Evolutionary conservation across 2,113 vertebrate species (phyloP).

Genomic region (Indicator indicator): DNA sequence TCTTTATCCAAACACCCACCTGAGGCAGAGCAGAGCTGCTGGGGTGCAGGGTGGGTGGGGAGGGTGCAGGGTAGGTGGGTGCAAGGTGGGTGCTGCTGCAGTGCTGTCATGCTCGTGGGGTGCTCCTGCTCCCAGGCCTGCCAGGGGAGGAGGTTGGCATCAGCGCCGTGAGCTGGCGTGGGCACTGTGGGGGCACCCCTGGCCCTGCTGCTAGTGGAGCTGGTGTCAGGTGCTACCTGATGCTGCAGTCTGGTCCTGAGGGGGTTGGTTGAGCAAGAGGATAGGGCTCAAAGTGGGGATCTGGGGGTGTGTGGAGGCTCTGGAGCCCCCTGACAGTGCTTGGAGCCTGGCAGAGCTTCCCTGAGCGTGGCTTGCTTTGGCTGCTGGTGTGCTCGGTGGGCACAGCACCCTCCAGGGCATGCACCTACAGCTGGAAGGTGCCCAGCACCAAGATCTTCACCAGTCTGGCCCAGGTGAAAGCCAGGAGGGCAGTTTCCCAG

Average conservation of each 20-base stretch:
- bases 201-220: background rate
- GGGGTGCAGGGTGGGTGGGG: background rate
- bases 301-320: too few relatives aligned
- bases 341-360: background rate
- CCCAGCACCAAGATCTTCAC: background rate
- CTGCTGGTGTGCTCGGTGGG: accelerated
- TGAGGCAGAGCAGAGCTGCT: background rate
- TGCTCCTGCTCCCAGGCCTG: background rate
- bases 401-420: background rate
- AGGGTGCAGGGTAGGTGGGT: too few relatives aligned
- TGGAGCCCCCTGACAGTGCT: accelerated
- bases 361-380: background rate
- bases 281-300: background rate
- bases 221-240: background rate
- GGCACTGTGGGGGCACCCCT: background rate
- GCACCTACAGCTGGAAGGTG: background rate
- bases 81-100: background rate
- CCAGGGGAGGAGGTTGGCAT: background rate
- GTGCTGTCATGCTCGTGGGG: background rate
- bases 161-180: background rate
- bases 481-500: background rate
- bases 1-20: background rate
- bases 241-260: background rate
- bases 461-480: background rate
- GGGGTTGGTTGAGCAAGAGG: background rate